Base-by-base conservation (phyloP, 2,797 vertebrate genomes). In the Ispidina picta region DNA sequence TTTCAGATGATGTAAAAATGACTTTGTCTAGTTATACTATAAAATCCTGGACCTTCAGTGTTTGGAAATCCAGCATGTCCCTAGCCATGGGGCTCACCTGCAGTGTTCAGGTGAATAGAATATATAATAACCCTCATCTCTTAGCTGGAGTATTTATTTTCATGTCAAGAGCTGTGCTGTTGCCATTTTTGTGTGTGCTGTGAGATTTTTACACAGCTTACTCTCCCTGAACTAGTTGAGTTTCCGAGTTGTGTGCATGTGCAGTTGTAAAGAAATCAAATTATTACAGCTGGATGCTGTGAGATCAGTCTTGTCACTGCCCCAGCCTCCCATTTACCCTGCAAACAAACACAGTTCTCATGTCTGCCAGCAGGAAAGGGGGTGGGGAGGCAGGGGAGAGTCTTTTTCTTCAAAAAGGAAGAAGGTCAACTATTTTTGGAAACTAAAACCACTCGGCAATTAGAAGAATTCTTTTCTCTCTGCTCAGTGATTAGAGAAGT, bases 271-370 rank as follows among this genome's bases (percentile, higher is more conserved):
- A 87, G 95, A 89, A 91, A 89, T 96, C 86, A 92, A 89, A 89
- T 93, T 93, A 73, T 92, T 97, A 91, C 92, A 94, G 92, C 90
- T 96, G 95, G 92, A 94, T 95, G 94, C 48, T 92, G 51, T 95
- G 94, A 96, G 89, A 91, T 96, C 83, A 95, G 72, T 58, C 82
- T 74, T 88, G 78, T 93, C 6, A 3, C 81, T 94, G 88, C 88
- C 59, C 48, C 0, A 5, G 84, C 70, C 89, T 94, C 77, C 70
- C 63, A 68, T 91, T 95, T 94, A 86, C 77, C 3, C 0, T 77
- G 94, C 91, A 96, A 95, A 93, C 88, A 93, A 93, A 84, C 88
- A 94, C 78, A 91, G 88, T 37, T 92, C 75, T 93, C 79, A 70
- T 80, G 88, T 72, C 88, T 96, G 92, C 86, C 90, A 95, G 89